A percentile compares a stretch with the other conserved stretches of the same genome.
Conservation (phyloP, 2,113 vertebrate species). For the Labeo catla region DNA sequence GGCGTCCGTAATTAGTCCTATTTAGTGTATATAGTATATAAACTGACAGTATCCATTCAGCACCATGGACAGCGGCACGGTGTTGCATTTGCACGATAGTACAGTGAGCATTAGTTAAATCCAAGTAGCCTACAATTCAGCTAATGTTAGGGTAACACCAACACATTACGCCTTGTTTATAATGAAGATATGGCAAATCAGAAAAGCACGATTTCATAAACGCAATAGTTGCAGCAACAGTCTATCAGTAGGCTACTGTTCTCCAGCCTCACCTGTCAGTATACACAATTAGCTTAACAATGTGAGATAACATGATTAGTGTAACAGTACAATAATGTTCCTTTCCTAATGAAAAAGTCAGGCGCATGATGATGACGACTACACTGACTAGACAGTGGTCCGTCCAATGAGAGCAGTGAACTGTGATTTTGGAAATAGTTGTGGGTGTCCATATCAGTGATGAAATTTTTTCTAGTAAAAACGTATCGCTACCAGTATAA, state of each 20-base stretch:
- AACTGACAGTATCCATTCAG: background rate
- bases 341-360: background rate
- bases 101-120: background rate
- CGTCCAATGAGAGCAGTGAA: slow-evolving; percentile 27
- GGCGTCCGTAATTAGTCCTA: background rate
- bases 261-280: background rate
- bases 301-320: background rate
- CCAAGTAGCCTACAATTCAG: background rate
- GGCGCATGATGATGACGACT: slow-evolving; percentile 49
- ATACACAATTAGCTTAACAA: background rate
- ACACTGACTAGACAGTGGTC: background rate
- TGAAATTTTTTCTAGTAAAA: background rate
- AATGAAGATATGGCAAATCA: background rate
- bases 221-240: background rate
- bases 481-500: background rate
- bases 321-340: background rate
- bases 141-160: no score
- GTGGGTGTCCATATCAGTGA: slow-evolving; percentile 18
- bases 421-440: slow-evolving; percentile 29
- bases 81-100: background rate
- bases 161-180: no score
- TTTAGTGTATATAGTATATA: background rate
- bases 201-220: background rate
- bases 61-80: slow-evolving; percentile 23
- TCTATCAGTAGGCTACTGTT: background rate